A percentile compares a stretch with the other conserved stretches of the same genome.
phyloP scores from a whole-genome alignment of 2,888 invertebrate genomes.

The Megastigmus dorsalis region DNA sequence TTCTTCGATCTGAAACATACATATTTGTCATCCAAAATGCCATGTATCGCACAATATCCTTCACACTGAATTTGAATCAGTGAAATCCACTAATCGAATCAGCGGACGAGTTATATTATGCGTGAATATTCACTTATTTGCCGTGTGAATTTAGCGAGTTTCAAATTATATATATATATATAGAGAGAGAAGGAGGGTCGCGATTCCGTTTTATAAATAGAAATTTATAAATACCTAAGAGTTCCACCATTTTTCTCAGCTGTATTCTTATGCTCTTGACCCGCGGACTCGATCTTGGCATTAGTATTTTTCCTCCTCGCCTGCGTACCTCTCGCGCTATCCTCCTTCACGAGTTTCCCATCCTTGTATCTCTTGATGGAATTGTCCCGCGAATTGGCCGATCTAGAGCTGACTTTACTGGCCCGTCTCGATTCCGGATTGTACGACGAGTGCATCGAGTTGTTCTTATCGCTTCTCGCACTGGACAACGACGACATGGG shows the following conservation, averaged over 20 bases:
- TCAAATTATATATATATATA: too few species aligned
- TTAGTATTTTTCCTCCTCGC: slow-evolving; percentile 18
- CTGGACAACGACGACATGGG: slow-evolving; percentile 9
- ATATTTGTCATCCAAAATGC: too few species aligned
- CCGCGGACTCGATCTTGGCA: background rate
- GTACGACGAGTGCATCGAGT: background rate
- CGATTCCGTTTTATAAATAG: background rate
- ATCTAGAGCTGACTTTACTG: slow-evolving; percentile 1
- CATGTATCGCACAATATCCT: too few species aligned
- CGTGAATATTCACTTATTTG: too few species aligned
- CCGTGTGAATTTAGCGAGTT: too few species aligned
- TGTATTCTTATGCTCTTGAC: slow-evolving; percentile 8
- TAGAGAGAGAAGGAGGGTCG: too few species aligned
- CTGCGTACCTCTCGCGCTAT: background rate
- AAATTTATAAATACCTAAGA: background rate
- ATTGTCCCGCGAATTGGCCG: slow-evolving; percentile 24
- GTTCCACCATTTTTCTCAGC: slow-evolving; percentile 18
- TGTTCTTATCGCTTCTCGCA: slow-evolving; percentile 23
- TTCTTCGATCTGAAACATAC: slow-evolving; percentile 60
- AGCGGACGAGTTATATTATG: too few species aligned
- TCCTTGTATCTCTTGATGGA: slow-evolving; percentile 49
- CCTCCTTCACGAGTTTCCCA: slow-evolving; percentile 19
- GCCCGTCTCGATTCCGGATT: background rate
- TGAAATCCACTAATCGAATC: too few species aligned
- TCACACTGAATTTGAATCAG: too few species aligned